Base-by-base conservation (phyloP, 2,888 invertebrate species). In the Deroplatys truncata region DNA sequence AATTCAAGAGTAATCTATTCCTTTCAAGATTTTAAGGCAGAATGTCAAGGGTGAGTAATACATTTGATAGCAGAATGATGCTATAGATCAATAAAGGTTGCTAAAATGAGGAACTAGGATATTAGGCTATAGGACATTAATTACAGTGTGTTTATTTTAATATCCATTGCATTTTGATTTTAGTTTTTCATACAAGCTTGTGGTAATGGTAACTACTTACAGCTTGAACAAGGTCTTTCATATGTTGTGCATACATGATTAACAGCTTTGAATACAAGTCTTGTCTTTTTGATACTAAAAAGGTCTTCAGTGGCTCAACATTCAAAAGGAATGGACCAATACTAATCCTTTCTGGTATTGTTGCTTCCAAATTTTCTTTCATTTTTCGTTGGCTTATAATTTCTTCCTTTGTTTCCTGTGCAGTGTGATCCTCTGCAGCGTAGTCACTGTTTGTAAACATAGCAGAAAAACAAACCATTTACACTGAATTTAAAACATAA, bases 291-390 rank as follows among this genome's bases (percentile, higher is more conserved):
- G 94, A 95, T 4, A 97, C 95, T 84, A 98, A 93, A 85, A 94
- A 93, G 92, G 95, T 95, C 93, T 96, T 95, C 35, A 98, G 92
- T 0, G 95, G 94, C 25, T 96, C 96, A 0, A 97, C 95, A 90
- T 96, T 96, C 28, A 98, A 93, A 7, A 94, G 93, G 93, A 97
- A 98, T 0, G 98, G 97, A 0, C 98, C 98, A 88, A 98, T 98
- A 85, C 94, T 94, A 90, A 98, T 97, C 87, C 92, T 94, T 43
- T 95, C 94, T 0, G 98, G 98, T 89, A 98, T 92, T 0, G 96
- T 95, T 88, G 93, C 93, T 88, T 97, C 96, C 0, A 98, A 92
- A 82, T 95, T 95, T 28, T 95, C 94, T 91, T 95, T 96, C 89
- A 96, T 95, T 88, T 96, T 95, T 90, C 95, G 95, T 89, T 97